Evolutionary conservation across 2,113 vertebrate genomes (phyloP), one percentile per base, ranked within the genome.

Genomic region (Sturnus vulgaris): DNA sequence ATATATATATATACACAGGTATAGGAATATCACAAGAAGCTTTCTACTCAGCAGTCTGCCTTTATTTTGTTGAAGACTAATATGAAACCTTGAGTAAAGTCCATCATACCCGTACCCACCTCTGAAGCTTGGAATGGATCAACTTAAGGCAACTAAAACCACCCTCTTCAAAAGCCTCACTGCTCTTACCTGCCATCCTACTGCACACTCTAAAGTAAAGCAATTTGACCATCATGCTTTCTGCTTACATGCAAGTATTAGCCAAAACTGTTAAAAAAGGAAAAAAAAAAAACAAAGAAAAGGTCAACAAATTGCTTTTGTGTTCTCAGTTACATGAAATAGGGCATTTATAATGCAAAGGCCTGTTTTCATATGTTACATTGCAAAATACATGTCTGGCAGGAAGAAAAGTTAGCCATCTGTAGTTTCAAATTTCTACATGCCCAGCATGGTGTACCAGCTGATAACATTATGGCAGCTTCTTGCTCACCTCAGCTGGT

Each of bases 381-480:
- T 81, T 94, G 68, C 82, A 95, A 93, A 96, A 92, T 11, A 31
- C 28, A 35, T 24, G 86, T 92, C 82, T 94, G 85, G 30, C 52
- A 83, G 82, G 85, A 93, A 80, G 71, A 5, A 0, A 57, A 86
- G 83, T 59, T 82, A 64, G 24, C 64, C 4, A 4, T n/a, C 64
- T 88, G 57, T 66, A 71, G 53, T 94, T 94, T 92, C 85, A 81
- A 10, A 95, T 86, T 89, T 49, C 44, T 73, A 33, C 80, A 33
- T 86, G 64, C 79, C 52, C 44, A 11, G 39, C 17, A n/a, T 27
- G 31, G 44, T 66, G 30, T 60, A 24, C 44, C 5, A 9, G 28
- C 50, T 2, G 16, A 59, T 83, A 68, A 39, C 10, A 9, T 68
- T 71, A 30, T 23, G 23, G 44, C 59, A 86, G 40, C 44, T 88